Evolutionary conservation across 2,113 vertebrate genomes (phyloP).

Genomic region (Canis aureus): DNA sequence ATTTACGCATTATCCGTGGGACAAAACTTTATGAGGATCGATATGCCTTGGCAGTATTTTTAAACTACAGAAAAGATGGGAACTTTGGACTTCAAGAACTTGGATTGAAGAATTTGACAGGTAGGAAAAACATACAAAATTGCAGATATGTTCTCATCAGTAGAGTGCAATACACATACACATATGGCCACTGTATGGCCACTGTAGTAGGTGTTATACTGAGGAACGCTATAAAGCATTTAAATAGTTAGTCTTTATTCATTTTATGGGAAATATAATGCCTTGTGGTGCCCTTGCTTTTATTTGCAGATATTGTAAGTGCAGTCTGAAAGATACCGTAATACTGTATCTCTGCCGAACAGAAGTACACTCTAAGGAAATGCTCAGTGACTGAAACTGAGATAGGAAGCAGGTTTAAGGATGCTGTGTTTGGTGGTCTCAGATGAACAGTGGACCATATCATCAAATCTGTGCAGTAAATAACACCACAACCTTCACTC

Average conservation of each 20-base stretch:
- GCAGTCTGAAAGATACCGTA: neutral
- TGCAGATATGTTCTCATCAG: neutral
- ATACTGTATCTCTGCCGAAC: constrained; percentile 66
- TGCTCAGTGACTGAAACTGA: constrained; percentile 61
- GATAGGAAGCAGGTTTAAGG: constrained; percentile 66
- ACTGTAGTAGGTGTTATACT: neutral
- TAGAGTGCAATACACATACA: neutral
- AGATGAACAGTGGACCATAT: constrained; percentile 49
- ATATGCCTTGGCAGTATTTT: constrained; percentile 95
- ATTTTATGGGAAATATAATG: neutral
- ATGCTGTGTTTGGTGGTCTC: constrained; percentile 8
- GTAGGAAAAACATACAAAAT: constrained; percentile 82
- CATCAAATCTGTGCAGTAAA: constrained; percentile 37
- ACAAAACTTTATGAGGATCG: constrained; percentile 97
- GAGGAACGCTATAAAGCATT: neutral
- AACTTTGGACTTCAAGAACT: constrained; percentile 96
- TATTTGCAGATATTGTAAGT: constrained; percentile 54
- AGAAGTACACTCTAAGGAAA: constrained; percentile 51
- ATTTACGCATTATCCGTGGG: constrained; percentile 96
- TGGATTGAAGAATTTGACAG: constrained; percentile 96
- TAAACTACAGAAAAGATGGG: constrained; percentile 97
- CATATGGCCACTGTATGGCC: fast-evolving
- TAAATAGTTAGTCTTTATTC: neutral
- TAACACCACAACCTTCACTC: neutral
- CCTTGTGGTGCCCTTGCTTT: neutral